Evolutionary conservation across 2,888 invertebrate species (phyloP).

Genomic region (Xestobium rufovillosum): DNA sequence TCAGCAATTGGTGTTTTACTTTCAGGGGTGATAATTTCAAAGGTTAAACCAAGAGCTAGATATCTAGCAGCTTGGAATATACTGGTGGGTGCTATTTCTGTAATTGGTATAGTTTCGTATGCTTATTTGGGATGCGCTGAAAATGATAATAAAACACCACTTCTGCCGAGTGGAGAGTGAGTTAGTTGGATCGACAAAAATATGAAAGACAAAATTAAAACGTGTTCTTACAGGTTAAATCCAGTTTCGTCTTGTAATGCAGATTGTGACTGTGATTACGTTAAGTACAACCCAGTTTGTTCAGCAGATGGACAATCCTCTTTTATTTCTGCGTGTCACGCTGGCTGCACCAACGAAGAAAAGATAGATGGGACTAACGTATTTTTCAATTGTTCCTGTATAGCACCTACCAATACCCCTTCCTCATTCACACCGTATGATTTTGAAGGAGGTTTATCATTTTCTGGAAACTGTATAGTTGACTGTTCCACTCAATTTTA

Average conservation of each 20-base stretch:
- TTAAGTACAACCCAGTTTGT: slow-evolving; percentile 68
- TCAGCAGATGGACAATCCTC: slow-evolving; percentile 53
- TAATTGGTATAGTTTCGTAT: slow-evolving; percentile 56
- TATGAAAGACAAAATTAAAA: background rate
- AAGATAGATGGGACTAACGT: slow-evolving; percentile 44
- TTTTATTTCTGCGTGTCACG: slow-evolving; percentile 74
- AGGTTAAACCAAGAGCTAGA: slow-evolving; percentile 57
- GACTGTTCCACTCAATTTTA: slow-evolving; percentile 51
- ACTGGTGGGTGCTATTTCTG: slow-evolving; percentile 54
- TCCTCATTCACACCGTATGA: slow-evolving; percentile 5
- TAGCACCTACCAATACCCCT: slow-evolving; percentile 27
- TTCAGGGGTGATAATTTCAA: slow-evolving; percentile 59
- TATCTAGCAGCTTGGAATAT: slow-evolving; percentile 65
- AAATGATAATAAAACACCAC: slow-evolving; percentile 47
- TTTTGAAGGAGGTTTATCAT: slow-evolving; percentile 37
- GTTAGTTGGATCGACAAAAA: slow-evolving; percentile 18
- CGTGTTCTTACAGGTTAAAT: slow-evolving; percentile 35
- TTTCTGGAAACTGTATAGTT: slow-evolving; percentile 49
- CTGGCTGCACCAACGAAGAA: slow-evolving; percentile 55
- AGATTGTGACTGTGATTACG: slow-evolving; percentile 61
- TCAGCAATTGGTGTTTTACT: slow-evolving; percentile 62
- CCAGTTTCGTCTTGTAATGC: slow-evolving; percentile 51
- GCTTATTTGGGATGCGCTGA: slow-evolving; percentile 60
- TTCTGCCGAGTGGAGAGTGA: slow-evolving; percentile 41
- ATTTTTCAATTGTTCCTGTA: slow-evolving; percentile 46